phyloP scores from a whole-genome alignment of 2,797 vertebrate species.

The Hozukius guyotensis region DNA sequence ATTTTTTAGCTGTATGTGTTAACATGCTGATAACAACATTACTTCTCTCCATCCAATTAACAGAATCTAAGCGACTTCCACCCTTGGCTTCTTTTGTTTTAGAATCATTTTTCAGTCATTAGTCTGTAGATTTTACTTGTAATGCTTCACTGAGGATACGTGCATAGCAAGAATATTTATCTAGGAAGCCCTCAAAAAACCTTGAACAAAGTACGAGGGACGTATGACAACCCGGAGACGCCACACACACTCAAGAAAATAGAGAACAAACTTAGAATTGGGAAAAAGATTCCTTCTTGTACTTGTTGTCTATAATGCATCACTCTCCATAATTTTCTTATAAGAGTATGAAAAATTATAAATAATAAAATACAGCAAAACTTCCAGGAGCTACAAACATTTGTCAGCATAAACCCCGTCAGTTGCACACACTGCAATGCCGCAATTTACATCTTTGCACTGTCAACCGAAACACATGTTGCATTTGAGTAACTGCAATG shows the following conservation, averaged over 20 bases:
- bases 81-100: not conserved
- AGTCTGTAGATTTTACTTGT: not conserved
- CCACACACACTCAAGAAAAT: not conserved
- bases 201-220: constrained; percentile 24
- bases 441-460: not conserved
- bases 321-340: not conserved
- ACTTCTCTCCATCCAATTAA: not conserved
- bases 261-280: not conserved
- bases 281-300: not conserved
- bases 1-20: not conserved
- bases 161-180: not conserved
- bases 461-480: not conserved
- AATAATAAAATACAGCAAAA: not conserved
- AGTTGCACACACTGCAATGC: not conserved
- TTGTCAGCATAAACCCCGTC: not conserved
- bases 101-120: not conserved
- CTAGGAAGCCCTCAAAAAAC: not conserved
- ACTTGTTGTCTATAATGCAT: not conserved
- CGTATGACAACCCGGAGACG: not conserved
- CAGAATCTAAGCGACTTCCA: not conserved
- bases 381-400: not conserved
- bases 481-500: not conserved
- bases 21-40: not conserved
- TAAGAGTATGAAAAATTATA: not conserved
- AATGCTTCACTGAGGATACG: not conserved